These are phyloP conservation scores for Psephotus haematonotus DNA, from an alignment of 2,113 vertebrate genomes.

Conservation along the genomic window DNA sequence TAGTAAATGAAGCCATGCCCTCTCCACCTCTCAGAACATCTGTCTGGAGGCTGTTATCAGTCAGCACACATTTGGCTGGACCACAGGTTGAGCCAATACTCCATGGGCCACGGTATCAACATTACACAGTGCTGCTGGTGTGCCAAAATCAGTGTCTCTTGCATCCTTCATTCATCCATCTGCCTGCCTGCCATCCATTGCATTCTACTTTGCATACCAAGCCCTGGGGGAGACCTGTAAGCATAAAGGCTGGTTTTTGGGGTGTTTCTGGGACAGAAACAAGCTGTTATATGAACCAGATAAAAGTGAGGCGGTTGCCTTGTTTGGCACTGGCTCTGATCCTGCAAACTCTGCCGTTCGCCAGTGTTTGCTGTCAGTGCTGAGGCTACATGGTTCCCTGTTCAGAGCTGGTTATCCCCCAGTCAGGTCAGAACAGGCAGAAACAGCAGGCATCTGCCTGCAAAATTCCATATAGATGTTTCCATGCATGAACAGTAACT, in stretches of 20 bases:
- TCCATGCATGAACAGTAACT: background rate
- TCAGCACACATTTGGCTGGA: background rate
- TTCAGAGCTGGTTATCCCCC: background rate
- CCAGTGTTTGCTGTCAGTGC: background rate
- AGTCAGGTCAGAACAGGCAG: background rate
- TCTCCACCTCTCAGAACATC: background rate
- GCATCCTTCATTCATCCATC: background rate
- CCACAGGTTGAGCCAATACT: background rate
- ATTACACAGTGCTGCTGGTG: fast-evolving
- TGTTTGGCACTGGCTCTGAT: background rate
- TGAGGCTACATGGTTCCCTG: background rate
- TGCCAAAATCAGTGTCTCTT: background rate
- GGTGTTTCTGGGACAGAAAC: background rate
- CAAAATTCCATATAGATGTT: background rate
- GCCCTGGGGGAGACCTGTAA: background rate
- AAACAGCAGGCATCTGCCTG: background rate
- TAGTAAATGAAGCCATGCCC: background rate
- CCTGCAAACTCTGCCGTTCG: background rate
- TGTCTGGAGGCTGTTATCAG: background rate
- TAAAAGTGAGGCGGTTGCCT: background rate
- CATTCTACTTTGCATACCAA: background rate
- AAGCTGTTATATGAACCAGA: background rate
- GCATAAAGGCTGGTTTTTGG: background rate
- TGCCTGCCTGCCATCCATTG: background rate
- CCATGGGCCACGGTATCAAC: fast-evolving